Percentiles rank a stretch among this genome's conserved stretches.
phyloP scores from a whole-genome alignment of 2,113 vertebrate genomes.

The Vulpes lagopus region DNA sequence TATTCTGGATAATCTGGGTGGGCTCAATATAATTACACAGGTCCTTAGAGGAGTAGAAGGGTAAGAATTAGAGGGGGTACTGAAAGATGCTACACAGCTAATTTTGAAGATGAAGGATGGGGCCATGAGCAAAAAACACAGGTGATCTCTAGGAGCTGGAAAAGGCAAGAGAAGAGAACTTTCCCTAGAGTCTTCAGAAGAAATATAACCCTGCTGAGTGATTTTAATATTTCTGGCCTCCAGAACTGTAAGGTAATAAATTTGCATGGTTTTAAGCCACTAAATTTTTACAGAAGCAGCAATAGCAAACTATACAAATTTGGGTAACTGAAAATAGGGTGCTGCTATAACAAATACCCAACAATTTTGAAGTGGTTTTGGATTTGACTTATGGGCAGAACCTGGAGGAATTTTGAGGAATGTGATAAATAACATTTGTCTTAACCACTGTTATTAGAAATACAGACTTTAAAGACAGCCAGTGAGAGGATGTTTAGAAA shows the following conservation, averaged over 20 bases:
- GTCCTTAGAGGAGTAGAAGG: neutral
- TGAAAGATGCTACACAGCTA: neutral
- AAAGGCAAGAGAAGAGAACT: neutral
- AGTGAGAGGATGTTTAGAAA: neutral
- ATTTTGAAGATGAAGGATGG: neutral
- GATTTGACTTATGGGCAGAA: neutral
- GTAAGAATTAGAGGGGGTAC: neutral
- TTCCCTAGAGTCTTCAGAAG: neutral
- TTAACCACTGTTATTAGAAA: neutral
- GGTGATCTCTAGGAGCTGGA: neutral
- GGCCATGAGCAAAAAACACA: neutral
- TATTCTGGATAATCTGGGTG: neutral
- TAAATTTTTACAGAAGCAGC: neutral
- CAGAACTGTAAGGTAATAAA: neutral
- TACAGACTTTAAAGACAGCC: neutral
- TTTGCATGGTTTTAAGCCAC: neutral
- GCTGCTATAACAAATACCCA: neutral
- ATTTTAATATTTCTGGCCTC: neutral
- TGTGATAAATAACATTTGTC: neutral
- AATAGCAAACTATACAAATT: neutral
- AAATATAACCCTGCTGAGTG: no score
- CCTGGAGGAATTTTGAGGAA: neutral
- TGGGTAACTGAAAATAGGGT: neutral
- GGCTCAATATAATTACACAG: neutral
- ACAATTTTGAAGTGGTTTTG: neutral